These are phyloP conservation scores for Elephas maximus DNA, from an alignment of 2,113 vertebrate genomes.

Conservation along the genomic window DNA sequence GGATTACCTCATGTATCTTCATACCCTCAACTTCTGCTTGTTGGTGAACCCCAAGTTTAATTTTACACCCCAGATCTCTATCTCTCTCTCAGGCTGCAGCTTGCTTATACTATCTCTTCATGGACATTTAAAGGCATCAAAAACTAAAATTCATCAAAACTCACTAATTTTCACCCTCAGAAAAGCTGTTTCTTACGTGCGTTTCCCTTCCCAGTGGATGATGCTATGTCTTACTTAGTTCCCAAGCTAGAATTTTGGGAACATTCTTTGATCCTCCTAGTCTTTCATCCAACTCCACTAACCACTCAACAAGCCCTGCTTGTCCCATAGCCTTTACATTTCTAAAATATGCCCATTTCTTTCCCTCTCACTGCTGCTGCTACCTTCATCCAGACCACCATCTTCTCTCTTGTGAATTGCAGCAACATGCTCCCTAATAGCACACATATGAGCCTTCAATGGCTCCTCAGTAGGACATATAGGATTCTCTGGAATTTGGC, in stretches of 20 bases:
- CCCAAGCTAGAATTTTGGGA: background rate
- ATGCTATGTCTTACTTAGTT: background rate
- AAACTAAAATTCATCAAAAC: background rate
- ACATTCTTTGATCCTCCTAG: background rate
- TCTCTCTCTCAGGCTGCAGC: background rate
- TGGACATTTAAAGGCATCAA: background rate
- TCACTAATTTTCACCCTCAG: background rate
- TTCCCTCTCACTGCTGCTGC: background rate
- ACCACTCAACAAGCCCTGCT: background rate
- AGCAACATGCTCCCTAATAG: background rate
- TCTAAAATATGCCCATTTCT: background rate
- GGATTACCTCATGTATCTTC: background rate
- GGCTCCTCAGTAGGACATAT: no score
- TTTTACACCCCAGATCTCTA: background rate
- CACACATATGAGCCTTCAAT: background rate
- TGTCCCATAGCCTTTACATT: background rate
- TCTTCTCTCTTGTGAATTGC: background rate
- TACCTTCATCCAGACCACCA: background rate
- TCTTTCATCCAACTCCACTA: background rate
- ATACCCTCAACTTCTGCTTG: background rate
- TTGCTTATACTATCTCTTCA: background rate
- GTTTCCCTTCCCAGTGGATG: background rate
- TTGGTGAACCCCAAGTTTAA: background rate
- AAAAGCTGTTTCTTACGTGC: background rate
- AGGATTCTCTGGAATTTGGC: background rate